Base-by-base conservation (phyloP, 2,888 invertebrate genomes). In the Lochmaea crataegi region DNA sequence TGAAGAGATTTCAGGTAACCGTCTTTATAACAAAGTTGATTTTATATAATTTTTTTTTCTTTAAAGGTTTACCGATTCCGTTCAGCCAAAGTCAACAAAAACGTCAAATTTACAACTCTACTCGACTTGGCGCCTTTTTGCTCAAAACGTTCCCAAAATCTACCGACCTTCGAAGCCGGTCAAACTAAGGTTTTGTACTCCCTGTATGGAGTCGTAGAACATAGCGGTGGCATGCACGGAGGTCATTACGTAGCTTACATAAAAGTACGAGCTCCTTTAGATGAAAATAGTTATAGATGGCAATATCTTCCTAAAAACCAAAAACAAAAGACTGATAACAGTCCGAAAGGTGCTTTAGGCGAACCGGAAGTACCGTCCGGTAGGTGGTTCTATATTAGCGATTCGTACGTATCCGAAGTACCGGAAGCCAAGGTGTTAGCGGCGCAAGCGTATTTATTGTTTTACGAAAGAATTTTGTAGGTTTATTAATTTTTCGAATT, bases 201-300 rank as follows among this genome's bases (percentile, higher is more conserved):
- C 0, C 88, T 99, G 68, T 99, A 97, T 82, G 99, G 97, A 0
- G 93, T 99, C 0, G 98, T 99, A 2, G 97, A 96, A 84, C 99
- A 99, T 85, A 94, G 94, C 68, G 99, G 99, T 0, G 92, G 94
- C 4, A 91, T 98, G 85, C 93, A 94, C 83, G 95, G 96, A 48
- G 94, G 95, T 38, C 94, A 95, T 84, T 99, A 99, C 84, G 95
- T 97, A 1, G 97, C 98, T 7, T 99, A 96, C 83, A 96, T 99
- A 2, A 97, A 97, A 88, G 94, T 95, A 10, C 88, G 94, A n/a
- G 86, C 89, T 22, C 89, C 90, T 9, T 85, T 93, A 48, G 87
- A 88, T 42, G 85, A 89, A 1, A 89, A 90, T n/a, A 92, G 93
- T 81, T 90, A 91, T 10, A 89, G 93, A 12, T 94, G 94, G 93